These are phyloP conservation scores for Fregata magnificens DNA, from an alignment of 2,113 vertebrate genomes.

Conservation along the genomic window DNA sequence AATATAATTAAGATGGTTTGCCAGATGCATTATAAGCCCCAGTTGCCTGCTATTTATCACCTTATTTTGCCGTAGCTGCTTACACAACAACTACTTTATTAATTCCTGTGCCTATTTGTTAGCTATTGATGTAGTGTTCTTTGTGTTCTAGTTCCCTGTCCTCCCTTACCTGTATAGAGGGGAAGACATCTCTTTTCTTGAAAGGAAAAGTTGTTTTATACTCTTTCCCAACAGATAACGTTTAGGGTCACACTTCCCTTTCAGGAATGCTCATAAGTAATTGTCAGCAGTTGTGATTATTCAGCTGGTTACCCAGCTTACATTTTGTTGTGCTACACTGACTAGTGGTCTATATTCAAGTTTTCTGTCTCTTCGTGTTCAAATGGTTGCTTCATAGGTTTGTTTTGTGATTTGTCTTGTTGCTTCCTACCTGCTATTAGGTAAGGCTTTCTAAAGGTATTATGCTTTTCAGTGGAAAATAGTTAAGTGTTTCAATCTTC, in stretches of 20 bases:
- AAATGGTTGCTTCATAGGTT: neutral
- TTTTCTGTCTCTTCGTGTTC: neutral
- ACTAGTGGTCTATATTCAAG: neutral
- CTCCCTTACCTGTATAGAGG: neutral
- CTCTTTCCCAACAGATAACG: neutral
- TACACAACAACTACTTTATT: neutral
- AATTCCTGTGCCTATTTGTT: conserved; percentile 2
- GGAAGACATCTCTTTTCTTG: neutral
- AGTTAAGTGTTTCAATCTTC: neutral
- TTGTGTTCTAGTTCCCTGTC: neutral
- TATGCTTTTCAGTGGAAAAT: neutral
- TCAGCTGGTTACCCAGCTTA: neutral
- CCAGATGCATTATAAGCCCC: neutral
- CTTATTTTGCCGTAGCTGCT: neutral
- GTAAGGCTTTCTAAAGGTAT: neutral
- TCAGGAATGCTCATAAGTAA: neutral
- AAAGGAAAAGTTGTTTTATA: neutral
- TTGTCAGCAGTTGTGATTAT: neutral
- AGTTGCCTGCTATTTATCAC: conserved; percentile 32
- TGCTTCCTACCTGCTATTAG: neutral
- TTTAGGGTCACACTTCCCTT: neutral
- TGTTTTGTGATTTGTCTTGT: neutral
- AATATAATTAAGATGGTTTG: conserved; percentile 17
- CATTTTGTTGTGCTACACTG: neutral
- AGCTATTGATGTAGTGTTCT: neutral